Evolutionary conservation across 1,140 invertebrate species (phyloP).

Genomic region (Antheraea mylitta): DNA sequence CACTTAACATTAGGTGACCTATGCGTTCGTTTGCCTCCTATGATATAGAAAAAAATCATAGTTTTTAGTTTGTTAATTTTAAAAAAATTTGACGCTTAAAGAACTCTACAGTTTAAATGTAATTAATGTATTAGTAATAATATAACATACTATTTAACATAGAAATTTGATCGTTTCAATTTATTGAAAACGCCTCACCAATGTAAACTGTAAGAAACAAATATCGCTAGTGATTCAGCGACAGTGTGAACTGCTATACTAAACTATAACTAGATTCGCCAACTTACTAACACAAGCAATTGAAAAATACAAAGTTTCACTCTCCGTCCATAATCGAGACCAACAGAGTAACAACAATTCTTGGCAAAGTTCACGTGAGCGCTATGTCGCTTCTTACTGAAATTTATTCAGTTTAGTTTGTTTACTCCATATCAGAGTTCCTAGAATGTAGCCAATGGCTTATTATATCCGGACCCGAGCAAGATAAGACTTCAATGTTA

Average conservation of each 20-base stretch:
- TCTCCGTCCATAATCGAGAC: slow-evolving; percentile 47
- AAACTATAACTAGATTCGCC: slow-evolving; percentile 55
- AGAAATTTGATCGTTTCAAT: too few relatives aligned
- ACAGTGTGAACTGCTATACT: slow-evolving; percentile 49
- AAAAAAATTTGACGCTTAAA: too few relatives aligned
- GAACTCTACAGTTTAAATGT: too few relatives aligned
- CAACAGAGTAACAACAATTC: slow-evolving; percentile 71
- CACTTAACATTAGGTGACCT: too few relatives aligned
- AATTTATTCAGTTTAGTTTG: slow-evolving; percentile 61
- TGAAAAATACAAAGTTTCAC: slow-evolving; percentile 73
- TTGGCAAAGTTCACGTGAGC: slow-evolving; percentile 66
- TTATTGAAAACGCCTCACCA: slow-evolving; percentile 8
- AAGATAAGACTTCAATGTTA: neutral
- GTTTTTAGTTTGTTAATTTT: too few relatives aligned
- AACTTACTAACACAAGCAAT: slow-evolving; percentile 72
- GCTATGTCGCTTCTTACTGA: slow-evolving; percentile 45
- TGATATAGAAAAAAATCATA: too few relatives aligned
- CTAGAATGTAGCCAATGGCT: neutral
- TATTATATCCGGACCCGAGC: neutral
- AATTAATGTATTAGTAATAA: too few relatives aligned
- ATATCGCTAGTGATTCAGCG: slow-evolving; percentile 56
- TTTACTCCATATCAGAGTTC: slow-evolving; percentile 27
- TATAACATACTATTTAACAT: too few relatives aligned
- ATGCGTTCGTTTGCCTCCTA: too few relatives aligned
- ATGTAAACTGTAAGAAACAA: slow-evolving; percentile 61